Evolutionary conservation across 2,797 vertebrate species (phyloP), one percentile per base, ranked within the genome.

Genomic region (Schizopygopsis malacanthus): DNA sequence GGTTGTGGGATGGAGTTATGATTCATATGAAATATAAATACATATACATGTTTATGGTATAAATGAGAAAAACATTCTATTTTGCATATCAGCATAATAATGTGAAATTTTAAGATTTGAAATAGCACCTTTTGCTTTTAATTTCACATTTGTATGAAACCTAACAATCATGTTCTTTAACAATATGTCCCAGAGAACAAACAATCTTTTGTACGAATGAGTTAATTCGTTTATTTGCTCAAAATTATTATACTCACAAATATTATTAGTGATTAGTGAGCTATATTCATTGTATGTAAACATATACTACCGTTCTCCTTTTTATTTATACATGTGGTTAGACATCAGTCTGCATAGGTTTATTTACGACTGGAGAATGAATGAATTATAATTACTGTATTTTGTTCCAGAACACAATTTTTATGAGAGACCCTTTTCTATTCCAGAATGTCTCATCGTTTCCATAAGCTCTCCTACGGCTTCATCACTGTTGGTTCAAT

Each of bases 401-500:
- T 41, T 70, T n/a, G 20, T 4, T 15, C 73, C 10, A 54, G 50
- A 33, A 54, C 47, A 22, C 33, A 50, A 18, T 28, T 71, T 56
- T 70, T 41, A 54, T 43, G 4, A 76, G 22, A 11, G 47, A 67
- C 70, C 10, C 11, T 65, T 39, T 20, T 92, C 28, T 89, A 70
- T 91, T 91, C 13, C 91, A 95, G 95, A 70, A 0, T 96, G 95
- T 86, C 69, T 22, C 3, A 95, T 96, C 71, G 61, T 90, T 79
- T 93, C 92, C 43, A 91, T 94, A 85, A 87, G 2, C 5, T 78
- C 95, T 47, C 67, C 90, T 1, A 82, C 92, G 0, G 87, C 95
- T 10, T 92, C 95, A 15, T 92, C 94, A 0, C 90, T 96, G 61
- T 41, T 90, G 77, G 86, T 96, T 18, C 92, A 92, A 90, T 97